These are phyloP conservation scores for Tetheella fluctuosa DNA, from an alignment of 2,888 invertebrate species.

Conservation along the genomic window DNA sequence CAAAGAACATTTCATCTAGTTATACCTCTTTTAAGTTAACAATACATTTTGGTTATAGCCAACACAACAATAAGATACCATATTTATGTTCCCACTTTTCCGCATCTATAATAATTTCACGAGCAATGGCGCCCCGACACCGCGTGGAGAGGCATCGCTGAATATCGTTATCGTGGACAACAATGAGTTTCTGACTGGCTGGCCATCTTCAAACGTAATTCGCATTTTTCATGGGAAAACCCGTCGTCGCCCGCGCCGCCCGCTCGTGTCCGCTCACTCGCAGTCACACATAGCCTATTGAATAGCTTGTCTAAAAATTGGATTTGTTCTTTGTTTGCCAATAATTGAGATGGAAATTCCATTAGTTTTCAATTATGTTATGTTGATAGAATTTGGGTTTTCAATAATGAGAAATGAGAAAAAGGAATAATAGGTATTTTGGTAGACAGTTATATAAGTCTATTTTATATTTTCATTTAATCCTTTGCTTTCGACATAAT, in stretches of 20 bases:
- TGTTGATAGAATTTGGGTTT: background rate
- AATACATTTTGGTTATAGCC: conserved; percentile 10
- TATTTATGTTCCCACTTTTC: conserved; percentile 56
- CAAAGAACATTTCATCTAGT: too few relatives aligned
- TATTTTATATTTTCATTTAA: background rate
- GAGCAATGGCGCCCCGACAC: conserved; percentile 52
- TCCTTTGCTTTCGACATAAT: background rate
- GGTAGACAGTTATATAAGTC: background rate
- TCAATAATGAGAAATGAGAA: background rate
- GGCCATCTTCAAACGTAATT: conserved; percentile 74
- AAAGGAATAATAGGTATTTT: background rate
- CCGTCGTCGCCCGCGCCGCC: conserved; percentile 14
- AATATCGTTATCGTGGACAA: conserved; percentile 72
- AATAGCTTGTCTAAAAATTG: conserved; percentile 7
- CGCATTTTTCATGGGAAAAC: conserved; percentile 66
- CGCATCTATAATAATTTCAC: conserved; percentile 70
- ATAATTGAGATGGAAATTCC: conserved; percentile 12
- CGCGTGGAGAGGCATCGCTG: conserved; percentile 57
- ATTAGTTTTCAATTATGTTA: conserved; percentile 9
- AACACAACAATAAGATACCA: conserved; percentile 17
- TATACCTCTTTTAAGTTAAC: background rate
- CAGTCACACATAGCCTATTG: background rate
- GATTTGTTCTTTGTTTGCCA: conserved; percentile 6
- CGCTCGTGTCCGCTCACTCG: background rate
- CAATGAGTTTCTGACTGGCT: conserved; percentile 81